Conservation (phyloP, 2,797 vertebrate genomes). For the Phoebastria nigripes region DNA sequence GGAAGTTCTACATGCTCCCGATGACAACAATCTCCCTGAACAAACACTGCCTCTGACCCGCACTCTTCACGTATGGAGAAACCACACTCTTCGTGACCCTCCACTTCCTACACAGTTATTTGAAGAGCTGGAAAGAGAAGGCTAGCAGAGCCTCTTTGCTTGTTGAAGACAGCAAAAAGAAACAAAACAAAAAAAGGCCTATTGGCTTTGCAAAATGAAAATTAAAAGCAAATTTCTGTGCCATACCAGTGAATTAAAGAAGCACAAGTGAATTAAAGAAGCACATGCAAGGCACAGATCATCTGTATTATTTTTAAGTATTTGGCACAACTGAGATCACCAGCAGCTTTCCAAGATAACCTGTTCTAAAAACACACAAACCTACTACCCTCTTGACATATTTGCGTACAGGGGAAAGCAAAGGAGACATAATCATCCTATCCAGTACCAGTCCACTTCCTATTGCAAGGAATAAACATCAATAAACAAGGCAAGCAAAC, state of each 20-base stretch:
- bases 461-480: background rate
- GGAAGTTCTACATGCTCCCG: background rate
- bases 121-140: background rate
- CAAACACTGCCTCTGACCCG: background rate
- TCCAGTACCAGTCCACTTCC: background rate
- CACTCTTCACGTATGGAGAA: background rate
- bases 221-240: background rate
- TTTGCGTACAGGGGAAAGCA: background rate
- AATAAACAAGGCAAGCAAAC: slow-evolving; percentile 21
- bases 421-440: background rate
- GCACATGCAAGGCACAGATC: background rate
- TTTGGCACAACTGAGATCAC: slow-evolving; percentile 17
- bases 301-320: slow-evolving; percentile 25
- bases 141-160: background rate
- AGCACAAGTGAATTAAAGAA: background rate
- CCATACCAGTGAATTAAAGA: background rate
- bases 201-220: background rate
- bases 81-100: background rate
- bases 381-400: slow-evolving; percentile 38
- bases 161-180: background rate
- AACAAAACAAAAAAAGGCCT: background rate
- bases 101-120: slow-evolving; percentile 27
- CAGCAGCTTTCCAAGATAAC: slow-evolving; percentile 14
- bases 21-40: background rate
- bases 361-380: slow-evolving; percentile 52